A percentile compares a stretch with the other conserved stretches of the same genome.
Evolutionary conservation across 2,113 vertebrate genomes (phyloP).

Genomic region (Ciconia maguari): DNA sequence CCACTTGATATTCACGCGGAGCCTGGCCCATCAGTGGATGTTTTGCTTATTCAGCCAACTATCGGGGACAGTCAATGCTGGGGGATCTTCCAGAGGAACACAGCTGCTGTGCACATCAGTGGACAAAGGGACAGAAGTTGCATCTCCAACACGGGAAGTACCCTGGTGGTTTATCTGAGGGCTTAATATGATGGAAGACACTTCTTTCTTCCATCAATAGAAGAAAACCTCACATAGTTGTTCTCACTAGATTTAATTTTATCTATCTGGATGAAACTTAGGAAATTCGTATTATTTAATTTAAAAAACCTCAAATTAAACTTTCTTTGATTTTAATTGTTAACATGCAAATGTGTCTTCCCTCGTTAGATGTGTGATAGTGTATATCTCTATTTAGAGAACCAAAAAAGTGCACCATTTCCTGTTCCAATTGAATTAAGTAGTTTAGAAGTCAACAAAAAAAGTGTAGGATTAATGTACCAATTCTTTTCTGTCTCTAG

Average conservation of each 20-base stretch:
- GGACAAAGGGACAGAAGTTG: slow-evolving; percentile 81
- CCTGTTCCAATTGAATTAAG: background rate
- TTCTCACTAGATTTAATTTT: background rate
- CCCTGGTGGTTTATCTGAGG: slow-evolving; percentile 59
- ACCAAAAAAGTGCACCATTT: background rate
- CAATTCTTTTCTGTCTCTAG: background rate
- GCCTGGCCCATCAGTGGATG: slow-evolving; percentile 72
- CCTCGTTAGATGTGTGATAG: background rate
- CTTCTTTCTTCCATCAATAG: background rate
- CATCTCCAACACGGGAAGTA: slow-evolving; percentile 84
- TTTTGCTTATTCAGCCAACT: slow-evolving; percentile 74
- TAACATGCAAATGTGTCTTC: background rate
- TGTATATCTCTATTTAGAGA: background rate
- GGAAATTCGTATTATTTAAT: background rate
- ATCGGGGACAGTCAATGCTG: slow-evolving; percentile 80
- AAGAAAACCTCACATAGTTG: background rate
- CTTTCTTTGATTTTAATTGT: background rate
- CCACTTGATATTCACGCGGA: slow-evolving; percentile 85
- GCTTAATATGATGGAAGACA: background rate
- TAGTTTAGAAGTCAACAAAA: background rate
- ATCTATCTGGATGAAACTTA: background rate
- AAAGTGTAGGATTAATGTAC: background rate
- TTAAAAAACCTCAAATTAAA: background rate
- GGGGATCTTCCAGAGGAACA: slow-evolving; percentile 83
- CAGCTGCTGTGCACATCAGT: slow-evolving; percentile 78